Percentiles rank a stretch among this genome's conserved stretches.
Conservation (phyloP, 2,113 vertebrate genomes). For the Mustela lutreola region DNA sequence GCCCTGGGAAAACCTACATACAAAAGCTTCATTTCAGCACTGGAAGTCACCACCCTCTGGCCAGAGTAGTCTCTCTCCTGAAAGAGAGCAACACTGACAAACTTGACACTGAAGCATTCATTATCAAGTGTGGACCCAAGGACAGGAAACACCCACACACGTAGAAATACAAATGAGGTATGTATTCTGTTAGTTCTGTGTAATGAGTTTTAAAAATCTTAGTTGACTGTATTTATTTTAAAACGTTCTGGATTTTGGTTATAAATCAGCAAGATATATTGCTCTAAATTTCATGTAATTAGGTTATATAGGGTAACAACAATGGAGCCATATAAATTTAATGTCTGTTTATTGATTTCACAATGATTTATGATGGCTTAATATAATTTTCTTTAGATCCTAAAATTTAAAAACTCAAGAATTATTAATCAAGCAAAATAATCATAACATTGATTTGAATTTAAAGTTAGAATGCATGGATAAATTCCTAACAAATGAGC, state of each 20-base stretch:
- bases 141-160: background rate
- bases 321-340: background rate
- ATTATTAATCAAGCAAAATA: constrained; percentile 1
- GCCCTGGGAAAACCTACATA: background rate
- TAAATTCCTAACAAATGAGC: background rate
- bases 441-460: background rate
- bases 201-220: constrained; percentile 27
- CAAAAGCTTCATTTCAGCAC: background rate
- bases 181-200: background rate
- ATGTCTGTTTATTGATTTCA: background rate
- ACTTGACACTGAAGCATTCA: background rate
- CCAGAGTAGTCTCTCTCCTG: background rate
- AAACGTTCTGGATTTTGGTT: background rate
- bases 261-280: background rate
- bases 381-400: background rate
- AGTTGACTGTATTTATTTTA: background rate
- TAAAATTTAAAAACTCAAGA: constrained; percentile 10
- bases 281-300: background rate
- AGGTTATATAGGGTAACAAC: background rate
- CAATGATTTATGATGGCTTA: background rate
- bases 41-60: background rate
- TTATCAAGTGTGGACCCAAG: background rate
- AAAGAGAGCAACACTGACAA: background rate
- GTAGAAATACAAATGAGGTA: background rate
- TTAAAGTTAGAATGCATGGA: background rate